Evolutionary conservation across 35 echinoderm and acorn worm species (phyloP), one percentile per base, ranked within the genome.

Genomic region (Acanthaster planci): DNA sequence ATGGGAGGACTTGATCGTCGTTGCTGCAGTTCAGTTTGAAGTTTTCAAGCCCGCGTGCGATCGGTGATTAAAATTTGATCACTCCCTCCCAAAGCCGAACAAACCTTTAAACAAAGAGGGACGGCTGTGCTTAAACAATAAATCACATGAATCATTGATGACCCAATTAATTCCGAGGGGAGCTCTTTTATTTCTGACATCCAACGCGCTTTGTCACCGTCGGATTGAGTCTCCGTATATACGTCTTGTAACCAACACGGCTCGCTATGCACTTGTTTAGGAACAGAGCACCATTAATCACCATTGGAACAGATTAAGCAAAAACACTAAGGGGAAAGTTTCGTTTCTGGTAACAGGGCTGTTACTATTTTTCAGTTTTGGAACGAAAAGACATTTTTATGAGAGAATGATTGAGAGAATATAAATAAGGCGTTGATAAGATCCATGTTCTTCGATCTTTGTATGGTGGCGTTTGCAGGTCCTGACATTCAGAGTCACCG

Each of bases 101-200:
- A 0, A 21, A 22, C 21, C 21, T 60, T 22, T 60, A 60, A 60
- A 22, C 19, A 60, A 30, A 22, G 57, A 7, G 18, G 57, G 57
- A 21, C 6, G 5, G 18, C 9, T 0, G 27, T 30, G 57, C 0
- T 60, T 60, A 6, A 30, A 60, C 27, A 22, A 26, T 31, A 34
- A 34, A 72, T 72, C 64, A 30, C 15, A 26, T 31, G 26, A 72
- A 72, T 31, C 34, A 31, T 26, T 72, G 22, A 72, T 12, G 26
- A 72, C 34, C 64, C 64, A 72, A 72, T 72, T 72, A 72, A 72
- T 72, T 72, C 26, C 34, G 15, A 30, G 10, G 26, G 64, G 26
- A 16, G 8, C 9, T 29, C 56, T 59, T 59, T 21, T 18, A 7
- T n/a, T 35, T 72, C 64, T 9, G 8, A 31, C 26, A 12, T 72